Conservation (phyloP, 1,140 invertebrate genomes). For the Halyomorpha halys region DNA sequence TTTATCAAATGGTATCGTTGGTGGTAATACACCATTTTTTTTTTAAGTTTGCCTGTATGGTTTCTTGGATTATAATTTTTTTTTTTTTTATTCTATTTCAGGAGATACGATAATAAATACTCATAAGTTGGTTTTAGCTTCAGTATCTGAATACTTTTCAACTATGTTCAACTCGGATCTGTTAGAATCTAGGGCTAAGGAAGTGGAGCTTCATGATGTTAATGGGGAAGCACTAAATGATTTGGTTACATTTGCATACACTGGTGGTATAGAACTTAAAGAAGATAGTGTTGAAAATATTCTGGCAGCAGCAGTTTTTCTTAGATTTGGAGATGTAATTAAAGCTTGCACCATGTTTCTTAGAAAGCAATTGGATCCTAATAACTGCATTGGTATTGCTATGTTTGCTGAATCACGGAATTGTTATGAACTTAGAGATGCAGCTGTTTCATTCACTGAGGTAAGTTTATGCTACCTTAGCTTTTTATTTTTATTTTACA, state of each 20-base stretch:
- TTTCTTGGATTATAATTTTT: too few relatives aligned
- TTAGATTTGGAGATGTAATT: slow-evolving; percentile 78
- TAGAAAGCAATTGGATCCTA: slow-evolving; percentile 79
- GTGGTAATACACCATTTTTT: too few relatives aligned
- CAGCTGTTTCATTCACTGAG: slow-evolving; percentile 63
- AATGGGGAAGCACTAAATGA: slow-evolving; percentile 72
- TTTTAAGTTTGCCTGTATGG: too few relatives aligned
- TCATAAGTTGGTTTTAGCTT: slow-evolving; percentile 68
- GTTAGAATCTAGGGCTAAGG: slow-evolving; percentile 69
- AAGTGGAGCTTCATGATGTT: slow-evolving; percentile 72
- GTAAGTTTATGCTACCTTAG: slow-evolving; percentile 23
- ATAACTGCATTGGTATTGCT: slow-evolving; percentile 85
- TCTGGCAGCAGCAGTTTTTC: slow-evolving; percentile 71
- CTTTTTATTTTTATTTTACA: not conserved
- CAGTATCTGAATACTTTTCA: slow-evolving; percentile 87
- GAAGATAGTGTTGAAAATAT: slow-evolving; percentile 78
- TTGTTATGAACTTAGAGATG: slow-evolving; percentile 63
- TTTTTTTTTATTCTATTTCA: slow-evolving; percentile 22
- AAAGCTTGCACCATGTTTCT: slow-evolving; percentile 82
- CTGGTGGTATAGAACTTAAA: slow-evolving; percentile 66
- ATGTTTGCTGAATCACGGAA: slow-evolving; percentile 86
- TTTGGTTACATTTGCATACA: slow-evolving; percentile 82
- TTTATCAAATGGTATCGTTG: too few relatives aligned
- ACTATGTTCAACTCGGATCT: slow-evolving; percentile 88
- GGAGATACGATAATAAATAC: slow-evolving; percentile 50